These are phyloP conservation scores for Sminthurinus signatus DNA, from an alignment of 1,140 invertebrate species.

Conservation along the genomic window DNA sequence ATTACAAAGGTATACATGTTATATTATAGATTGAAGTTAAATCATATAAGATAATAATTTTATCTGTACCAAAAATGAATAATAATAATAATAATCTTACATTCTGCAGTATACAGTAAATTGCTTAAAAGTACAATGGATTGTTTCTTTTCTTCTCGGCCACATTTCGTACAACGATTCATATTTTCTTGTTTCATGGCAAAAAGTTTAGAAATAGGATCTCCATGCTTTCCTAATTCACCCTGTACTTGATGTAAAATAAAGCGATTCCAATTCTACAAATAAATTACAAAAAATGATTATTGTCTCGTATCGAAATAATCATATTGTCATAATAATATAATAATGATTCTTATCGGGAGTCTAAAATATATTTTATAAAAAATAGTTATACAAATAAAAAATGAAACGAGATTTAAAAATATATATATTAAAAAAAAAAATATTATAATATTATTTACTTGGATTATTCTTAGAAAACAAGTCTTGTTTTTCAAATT, in stretches of 20 bases:
- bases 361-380: slow-evolving; percentile 43
- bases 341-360: no score
- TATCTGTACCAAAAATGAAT: no score
- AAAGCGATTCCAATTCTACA: slow-evolving; percentile 90
- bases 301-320: no score
- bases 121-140: slow-evolving; percentile 69
- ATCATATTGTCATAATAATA: no score
- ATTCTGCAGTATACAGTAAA: slow-evolving; percentile 57
- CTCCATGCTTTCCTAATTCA: slow-evolving; percentile 61
- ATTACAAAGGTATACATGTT: no score
- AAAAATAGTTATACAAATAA: slow-evolving; percentile 6
- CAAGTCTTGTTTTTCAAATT: slow-evolving; percentile 70
- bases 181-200: slow-evolving; percentile 73
- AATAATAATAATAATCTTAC: no score
- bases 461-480: slow-evolving; percentile 75
- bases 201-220: slow-evolving; percentile 69
- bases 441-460: slow-evolving; percentile 44
- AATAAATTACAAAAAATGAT: no score
- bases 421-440: slow-evolving; percentile 8
- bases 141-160: slow-evolving; percentile 62
- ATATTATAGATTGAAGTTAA: no score
- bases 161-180: slow-evolving; percentile 71
- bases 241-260: slow-evolving; percentile 90
- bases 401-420: slow-evolving; percentile 9
- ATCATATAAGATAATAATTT: no score